These are phyloP conservation scores for Balaeniceps rex DNA, from an alignment of 2,113 vertebrate genomes.

Conservation along the genomic window DNA sequence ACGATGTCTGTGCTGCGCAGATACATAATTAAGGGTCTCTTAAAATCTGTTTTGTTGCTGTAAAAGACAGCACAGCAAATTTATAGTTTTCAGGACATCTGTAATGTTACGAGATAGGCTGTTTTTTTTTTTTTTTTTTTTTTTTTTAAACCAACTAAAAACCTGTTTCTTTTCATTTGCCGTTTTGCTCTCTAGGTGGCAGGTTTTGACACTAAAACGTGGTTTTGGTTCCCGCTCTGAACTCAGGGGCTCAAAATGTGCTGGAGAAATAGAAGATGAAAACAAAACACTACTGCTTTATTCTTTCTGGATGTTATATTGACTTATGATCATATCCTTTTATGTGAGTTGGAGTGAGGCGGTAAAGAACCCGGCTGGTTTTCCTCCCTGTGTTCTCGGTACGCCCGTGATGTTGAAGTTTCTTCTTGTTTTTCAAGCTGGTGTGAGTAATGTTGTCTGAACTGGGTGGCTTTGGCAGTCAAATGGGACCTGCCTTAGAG, in stretches of 20 bases:
- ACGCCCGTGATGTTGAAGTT: rapidly evolving
- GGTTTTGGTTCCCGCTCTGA: neutral
- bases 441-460: neutral
- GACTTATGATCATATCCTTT: neutral
- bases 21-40: conserved; percentile 3
- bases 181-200: conserved; percentile 47
- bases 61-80: neutral
- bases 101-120: neutral
- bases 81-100: neutral
- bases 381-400: neutral
- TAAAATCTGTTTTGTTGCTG: neutral
- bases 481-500: neutral
- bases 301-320: neutral
- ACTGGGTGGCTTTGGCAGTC: neutral
- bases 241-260: neutral
- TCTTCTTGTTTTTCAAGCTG: neutral
- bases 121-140: no score
- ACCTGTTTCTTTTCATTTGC: neutral
- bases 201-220: neutral
- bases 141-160: no score
- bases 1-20: neutral
- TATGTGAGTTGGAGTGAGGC: neutral
- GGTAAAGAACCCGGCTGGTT: neutral
- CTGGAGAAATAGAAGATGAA: neutral
- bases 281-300: neutral